phyloP scores from a whole-genome alignment of 2,113 vertebrate genomes.

The Psilopogon haemacephalus region DNA sequence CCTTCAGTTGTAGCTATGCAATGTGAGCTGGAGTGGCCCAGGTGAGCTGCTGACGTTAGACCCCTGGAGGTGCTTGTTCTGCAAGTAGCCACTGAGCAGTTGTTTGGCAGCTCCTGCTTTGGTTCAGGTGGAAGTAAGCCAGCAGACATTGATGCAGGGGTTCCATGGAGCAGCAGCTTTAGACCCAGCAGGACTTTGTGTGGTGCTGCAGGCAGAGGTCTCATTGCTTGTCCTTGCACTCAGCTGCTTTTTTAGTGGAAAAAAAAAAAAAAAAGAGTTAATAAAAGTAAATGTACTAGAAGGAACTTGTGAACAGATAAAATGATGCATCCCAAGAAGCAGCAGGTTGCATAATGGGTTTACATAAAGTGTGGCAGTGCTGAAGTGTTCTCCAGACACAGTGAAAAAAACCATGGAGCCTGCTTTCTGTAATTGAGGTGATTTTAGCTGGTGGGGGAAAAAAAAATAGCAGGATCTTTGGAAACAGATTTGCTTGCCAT shows the following conservation, averaged over 20 bases:
- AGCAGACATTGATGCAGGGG: background rate
- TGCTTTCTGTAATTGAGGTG: slow-evolving; percentile 11
- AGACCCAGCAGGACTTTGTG: background rate
- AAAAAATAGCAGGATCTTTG: slow-evolving; percentile 1
- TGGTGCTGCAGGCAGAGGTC: background rate
- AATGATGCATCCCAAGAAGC: background rate
- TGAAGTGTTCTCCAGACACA: background rate
- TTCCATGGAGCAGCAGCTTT: background rate
- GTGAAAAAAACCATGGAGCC: background rate
- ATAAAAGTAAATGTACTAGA: slow-evolving; percentile 21
- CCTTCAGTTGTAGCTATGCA: background rate
- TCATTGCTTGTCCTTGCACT: background rate
- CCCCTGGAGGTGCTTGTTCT: background rate
- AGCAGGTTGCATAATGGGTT: background rate
- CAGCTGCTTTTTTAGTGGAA: background rate
- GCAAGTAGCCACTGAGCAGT: background rate
- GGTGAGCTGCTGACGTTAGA: background rate
- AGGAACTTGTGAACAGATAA: background rate
- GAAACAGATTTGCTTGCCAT: slow-evolving; percentile 27
- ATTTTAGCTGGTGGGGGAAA: background rate
- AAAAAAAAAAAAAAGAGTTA: background rate
- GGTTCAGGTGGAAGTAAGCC: background rate
- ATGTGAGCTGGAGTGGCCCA: background rate
- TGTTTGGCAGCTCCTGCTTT: background rate
- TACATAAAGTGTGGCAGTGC: background rate